These are phyloP conservation scores for Hyperopisus bebe DNA, from an alignment of 2,113 vertebrate species.

Conservation along the genomic window DNA sequence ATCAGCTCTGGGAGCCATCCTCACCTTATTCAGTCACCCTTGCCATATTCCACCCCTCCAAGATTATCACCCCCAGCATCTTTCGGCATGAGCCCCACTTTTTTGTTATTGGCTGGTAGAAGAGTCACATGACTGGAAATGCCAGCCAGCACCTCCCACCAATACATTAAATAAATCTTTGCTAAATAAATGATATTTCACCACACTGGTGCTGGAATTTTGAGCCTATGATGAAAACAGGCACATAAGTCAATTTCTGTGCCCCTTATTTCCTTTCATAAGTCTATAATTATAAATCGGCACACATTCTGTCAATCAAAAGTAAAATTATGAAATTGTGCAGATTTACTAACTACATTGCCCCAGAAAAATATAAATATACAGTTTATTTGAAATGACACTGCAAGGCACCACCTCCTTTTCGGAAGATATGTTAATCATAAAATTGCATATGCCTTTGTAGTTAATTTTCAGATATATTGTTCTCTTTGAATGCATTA, in stretches of 20 bases:
- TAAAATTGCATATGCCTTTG: neutral
- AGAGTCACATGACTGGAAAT: neutral
- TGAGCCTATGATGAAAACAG: neutral
- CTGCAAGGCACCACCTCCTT: neutral
- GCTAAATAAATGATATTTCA: neutral
- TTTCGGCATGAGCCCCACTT: neutral
- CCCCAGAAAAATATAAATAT: neutral
- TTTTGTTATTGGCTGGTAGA: neutral
- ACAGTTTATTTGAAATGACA: neutral
- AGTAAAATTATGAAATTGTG: neutral
- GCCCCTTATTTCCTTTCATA: neutral
- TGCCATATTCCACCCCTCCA: neutral
- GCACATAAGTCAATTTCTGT: neutral
- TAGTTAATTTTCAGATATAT: neutral
- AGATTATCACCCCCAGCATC: neutral
- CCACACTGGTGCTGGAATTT: neutral
- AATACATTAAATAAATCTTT: neutral
- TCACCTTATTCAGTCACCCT: neutral
- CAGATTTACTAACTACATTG: neutral
- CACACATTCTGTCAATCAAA: neutral
- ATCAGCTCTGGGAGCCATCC: neutral
- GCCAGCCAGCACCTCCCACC: neutral
- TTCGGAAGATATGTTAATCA: neutral
- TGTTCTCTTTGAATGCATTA: neutral
- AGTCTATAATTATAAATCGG: neutral